Conservation (phyloP, 2,797 vertebrate species). For the Onychomys arenicola region DNA sequence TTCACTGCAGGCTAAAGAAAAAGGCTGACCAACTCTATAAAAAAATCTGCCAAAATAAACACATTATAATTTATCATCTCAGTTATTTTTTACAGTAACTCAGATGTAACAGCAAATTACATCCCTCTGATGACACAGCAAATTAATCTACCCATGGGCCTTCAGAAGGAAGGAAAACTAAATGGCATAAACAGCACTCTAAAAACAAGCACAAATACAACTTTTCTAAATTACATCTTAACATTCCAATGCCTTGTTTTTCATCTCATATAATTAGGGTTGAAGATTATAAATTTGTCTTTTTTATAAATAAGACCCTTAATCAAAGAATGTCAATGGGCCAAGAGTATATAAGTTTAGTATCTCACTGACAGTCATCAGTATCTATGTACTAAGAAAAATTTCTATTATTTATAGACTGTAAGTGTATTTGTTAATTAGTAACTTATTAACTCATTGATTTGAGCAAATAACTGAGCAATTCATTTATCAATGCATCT, state of each 20-base stretch:
- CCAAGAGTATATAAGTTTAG: conserved; percentile 50
- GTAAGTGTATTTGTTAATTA: neutral
- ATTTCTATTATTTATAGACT: neutral
- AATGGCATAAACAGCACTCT: neutral
- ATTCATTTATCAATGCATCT: neutral
- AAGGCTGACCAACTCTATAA: neutral
- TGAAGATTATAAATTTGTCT: conserved; percentile 64
- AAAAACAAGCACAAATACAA: conserved; percentile 60
- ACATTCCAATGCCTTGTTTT: conserved; percentile 46
- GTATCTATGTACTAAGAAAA: neutral
- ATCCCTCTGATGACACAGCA: neutral
- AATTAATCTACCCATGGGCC: conserved; percentile 45
- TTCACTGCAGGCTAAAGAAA: neutral
- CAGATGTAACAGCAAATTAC: neutral
- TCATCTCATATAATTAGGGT: conserved; percentile 72
- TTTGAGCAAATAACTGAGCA: neutral
- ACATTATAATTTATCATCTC: neutral
- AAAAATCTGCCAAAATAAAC: neutral
- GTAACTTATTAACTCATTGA: neutral
- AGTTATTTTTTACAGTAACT: neutral
- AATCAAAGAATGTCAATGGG: conserved; percentile 47
- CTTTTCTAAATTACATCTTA: conserved; percentile 49
- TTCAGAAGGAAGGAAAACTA: conserved; percentile 37
- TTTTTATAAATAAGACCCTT: conserved; percentile 68
- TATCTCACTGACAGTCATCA: neutral